phyloP scores from a whole-genome alignment of 2,888 invertebrate species.

The Nezara viridula region DNA sequence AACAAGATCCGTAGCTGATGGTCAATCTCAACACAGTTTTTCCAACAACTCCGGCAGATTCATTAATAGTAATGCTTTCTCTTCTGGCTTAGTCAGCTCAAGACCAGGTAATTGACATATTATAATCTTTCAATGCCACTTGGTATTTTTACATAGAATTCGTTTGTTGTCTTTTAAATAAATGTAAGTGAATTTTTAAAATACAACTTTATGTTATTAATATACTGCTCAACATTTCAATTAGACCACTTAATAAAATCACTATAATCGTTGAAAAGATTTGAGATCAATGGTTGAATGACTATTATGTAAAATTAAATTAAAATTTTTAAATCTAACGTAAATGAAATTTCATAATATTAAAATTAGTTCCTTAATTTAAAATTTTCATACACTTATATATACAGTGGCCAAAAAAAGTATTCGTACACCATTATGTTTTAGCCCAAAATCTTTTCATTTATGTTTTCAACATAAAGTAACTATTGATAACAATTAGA shows the following conservation, averaged over 20 bases:
- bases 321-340: neutral
- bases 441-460: no score
- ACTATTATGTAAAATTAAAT: no score
- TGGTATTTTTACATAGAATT: no score
- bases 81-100: constrained; percentile 82
- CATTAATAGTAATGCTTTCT: constrained; percentile 74
- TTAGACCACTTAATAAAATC: neutral
- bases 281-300: no score
- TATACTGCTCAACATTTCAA: neutral
- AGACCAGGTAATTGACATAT: constrained; percentile 74
- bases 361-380: neutral
- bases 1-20: constrained; percentile 85
- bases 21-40: constrained; percentile 91
- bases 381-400: neutral
- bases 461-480: no score
- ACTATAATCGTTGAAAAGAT: neutral
- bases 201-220: neutral
- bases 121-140: neutral
- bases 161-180: neutral
- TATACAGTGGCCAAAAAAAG: no score
- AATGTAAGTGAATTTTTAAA: neutral
- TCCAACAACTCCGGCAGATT: constrained; percentile 85
- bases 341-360: neutral
- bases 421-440: no score
- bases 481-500: no score